Percentiles rank a stretch among this genome's conserved stretches.
These are phyloP conservation scores for Papilio machaon DNA, from an alignment of 1,140 invertebrate genomes.

Conservation along the genomic window DNA sequence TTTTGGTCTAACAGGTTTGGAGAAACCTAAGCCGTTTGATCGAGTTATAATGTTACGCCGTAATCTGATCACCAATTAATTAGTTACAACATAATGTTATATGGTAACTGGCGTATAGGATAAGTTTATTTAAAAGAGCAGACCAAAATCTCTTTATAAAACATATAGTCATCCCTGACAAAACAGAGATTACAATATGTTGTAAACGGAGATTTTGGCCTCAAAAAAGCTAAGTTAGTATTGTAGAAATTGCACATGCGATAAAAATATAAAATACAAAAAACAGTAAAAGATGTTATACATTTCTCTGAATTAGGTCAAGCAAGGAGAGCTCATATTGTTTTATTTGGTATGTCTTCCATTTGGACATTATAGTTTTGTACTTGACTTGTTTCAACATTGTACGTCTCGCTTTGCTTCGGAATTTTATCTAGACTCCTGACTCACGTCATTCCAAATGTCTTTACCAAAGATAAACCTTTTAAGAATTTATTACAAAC, in stretches of 20 bases:
- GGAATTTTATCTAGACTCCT: conserved; percentile 7
- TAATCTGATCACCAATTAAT: neutral
- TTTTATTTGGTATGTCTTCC: neutral
- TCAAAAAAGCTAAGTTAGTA: too few relatives aligned
- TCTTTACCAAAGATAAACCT: neutral
- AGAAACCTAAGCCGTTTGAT: neutral
- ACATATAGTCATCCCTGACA: too few relatives aligned
- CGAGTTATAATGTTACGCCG: neutral
- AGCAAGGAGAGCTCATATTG: too few relatives aligned
- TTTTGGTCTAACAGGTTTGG: neutral
- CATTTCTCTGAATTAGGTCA: too few relatives aligned
- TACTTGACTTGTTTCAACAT: neutral
- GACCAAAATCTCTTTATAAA: too few relatives aligned
- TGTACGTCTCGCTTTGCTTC: neutral
- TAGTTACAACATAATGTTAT: neutral
- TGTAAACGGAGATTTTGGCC: too few relatives aligned
- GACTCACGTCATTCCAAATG: neutral
- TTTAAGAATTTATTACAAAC: neutral
- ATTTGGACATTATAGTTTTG: neutral
- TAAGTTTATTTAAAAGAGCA: too few relatives aligned
- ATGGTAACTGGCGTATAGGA: too few relatives aligned
- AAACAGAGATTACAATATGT: too few relatives aligned
- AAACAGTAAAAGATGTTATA: too few relatives aligned
- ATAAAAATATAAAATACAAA: too few relatives aligned
- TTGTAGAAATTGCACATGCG: too few relatives aligned